Percentiles rank a stretch among this genome's conserved stretches.
phyloP scores from a whole-genome alignment of 2,888 invertebrate genomes.

The Phlogophora meticulosa region DNA sequence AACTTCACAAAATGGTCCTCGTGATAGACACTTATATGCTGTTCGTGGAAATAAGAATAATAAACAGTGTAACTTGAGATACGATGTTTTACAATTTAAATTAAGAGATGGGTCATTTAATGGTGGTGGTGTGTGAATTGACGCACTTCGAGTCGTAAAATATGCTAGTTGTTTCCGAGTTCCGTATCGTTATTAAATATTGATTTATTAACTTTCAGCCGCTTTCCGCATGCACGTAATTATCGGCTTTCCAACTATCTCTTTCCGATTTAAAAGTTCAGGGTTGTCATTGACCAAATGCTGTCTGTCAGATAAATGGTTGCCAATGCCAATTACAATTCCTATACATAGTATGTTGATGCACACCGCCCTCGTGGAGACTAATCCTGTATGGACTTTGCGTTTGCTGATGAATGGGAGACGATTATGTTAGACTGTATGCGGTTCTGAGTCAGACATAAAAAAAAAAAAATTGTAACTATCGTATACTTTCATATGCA shows the following conservation, averaged over 20 bases:
- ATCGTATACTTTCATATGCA: no score
- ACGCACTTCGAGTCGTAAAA: constrained; percentile 9
- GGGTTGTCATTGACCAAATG: no score
- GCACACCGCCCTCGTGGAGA: no score
- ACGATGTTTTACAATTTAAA: neutral
- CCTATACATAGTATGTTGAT: no score
- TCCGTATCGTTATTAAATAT: constrained; percentile 1
- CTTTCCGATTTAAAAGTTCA: neutral
- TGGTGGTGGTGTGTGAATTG: neutral
- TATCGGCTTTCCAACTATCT: constrained; percentile 17
- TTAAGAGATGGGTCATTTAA: neutral
- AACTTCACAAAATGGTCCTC: neutral
- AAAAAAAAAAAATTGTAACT: no score
- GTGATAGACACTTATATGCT: neutral
- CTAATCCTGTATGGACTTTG: no score
- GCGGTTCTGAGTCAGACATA: no score
- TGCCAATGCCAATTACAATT: no score
- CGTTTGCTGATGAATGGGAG: no score
- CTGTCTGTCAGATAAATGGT: no score
- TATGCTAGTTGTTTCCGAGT: constrained; percentile 5
- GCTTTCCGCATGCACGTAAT: neutral
- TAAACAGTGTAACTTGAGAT: neutral
- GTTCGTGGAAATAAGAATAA: neutral
- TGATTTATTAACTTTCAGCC: neutral
- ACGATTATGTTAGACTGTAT: no score